These are phyloP conservation scores for Chrysoperla carnea DNA, from an alignment of 1,140 invertebrate genomes.

Conservation along the genomic window DNA sequence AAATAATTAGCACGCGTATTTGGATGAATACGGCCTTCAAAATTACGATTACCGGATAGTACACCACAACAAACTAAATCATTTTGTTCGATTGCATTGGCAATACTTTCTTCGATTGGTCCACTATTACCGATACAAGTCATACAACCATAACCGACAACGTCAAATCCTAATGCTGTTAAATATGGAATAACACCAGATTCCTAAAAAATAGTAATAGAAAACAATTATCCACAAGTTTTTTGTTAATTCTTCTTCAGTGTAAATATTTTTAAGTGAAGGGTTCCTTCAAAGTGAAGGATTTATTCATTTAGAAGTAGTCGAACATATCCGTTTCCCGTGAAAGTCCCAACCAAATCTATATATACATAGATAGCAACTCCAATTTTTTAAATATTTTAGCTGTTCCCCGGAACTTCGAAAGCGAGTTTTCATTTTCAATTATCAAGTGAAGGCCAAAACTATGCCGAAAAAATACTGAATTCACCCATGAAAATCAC, in stretches of 20 bases:
- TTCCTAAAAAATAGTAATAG: constrained; percentile 20
- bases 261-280: background rate
- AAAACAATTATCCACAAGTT: too few relatives aligned
- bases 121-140: constrained; percentile 98
- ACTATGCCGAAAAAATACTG: too few relatives aligned
- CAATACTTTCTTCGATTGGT: constrained; percentile 77
- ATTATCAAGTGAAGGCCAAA: too few relatives aligned
- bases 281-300: background rate
- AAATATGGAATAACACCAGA: constrained; percentile 75
- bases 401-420: too few relatives aligned
- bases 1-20: constrained; percentile 92
- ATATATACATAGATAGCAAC: too few relatives aligned
- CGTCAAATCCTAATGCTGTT: constrained; percentile 72
- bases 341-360: too few relatives aligned
- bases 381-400: too few relatives aligned
- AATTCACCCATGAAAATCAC: too few relatives aligned
- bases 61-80: constrained; percentile 89
- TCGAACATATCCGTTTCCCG: too few relatives aligned
- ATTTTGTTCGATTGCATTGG: constrained; percentile 87
- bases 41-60: constrained; percentile 91
- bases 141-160: constrained; percentile 96
- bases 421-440: too few relatives aligned
- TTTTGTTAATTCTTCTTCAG: background rate
- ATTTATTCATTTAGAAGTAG: too few relatives aligned
- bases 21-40: constrained; percentile 94